phyloP scores from a whole-genome alignment of 2,797 vertebrate genomes.

The Amblyraja radiata region DNA sequence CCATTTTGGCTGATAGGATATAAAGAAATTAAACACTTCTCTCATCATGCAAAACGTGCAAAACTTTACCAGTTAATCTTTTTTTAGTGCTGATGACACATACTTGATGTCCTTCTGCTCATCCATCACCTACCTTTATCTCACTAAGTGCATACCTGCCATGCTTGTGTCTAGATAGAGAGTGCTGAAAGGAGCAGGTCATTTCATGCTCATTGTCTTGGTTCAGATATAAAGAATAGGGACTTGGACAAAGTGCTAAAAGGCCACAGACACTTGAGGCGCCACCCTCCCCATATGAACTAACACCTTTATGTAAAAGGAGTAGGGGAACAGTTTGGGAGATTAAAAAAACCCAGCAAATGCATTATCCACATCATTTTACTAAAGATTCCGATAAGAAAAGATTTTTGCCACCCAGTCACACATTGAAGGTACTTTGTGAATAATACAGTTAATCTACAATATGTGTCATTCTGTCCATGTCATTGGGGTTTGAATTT shows the following conservation, averaged over 20 bases:
- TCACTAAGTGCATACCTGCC: not conserved
- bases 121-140: not conserved
- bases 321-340: not conserved
- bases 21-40: not conserved
- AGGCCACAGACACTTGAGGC: not conserved
- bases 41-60: not conserved
- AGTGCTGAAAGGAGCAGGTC: not conserved
- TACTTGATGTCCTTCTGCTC: not conserved
- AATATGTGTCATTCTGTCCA: not conserved
- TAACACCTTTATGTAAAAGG: not conserved
- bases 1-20: not conserved
- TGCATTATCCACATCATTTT: not conserved
- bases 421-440: not conserved
- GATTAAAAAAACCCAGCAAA: not conserved
- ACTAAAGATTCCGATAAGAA: not conserved
- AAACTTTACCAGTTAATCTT: not conserved
- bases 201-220: not conserved
- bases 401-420: not conserved
- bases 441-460: not conserved
- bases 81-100: not conserved
- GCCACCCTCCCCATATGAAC: not conserved
- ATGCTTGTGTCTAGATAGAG: not conserved
- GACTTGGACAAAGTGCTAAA: not conserved
- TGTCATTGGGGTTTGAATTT: not conserved
- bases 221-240: not conserved